These are phyloP conservation scores for Gymnothorax javanicus DNA, from an alignment of 2,797 vertebrate species.

Conservation along the genomic window DNA sequence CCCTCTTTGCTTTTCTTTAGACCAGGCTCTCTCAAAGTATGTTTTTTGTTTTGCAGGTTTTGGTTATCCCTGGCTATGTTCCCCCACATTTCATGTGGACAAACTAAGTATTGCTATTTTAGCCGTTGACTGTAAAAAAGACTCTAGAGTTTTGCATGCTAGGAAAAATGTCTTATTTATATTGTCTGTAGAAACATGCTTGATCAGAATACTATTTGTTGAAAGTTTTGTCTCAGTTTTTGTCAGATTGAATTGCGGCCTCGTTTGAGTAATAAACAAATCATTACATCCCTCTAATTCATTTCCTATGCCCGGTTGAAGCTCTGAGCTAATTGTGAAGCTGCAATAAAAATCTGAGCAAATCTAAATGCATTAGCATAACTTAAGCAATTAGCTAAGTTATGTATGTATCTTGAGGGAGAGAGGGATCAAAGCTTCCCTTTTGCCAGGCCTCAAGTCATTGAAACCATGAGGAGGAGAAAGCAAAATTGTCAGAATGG, in stretches of 20 bases:
- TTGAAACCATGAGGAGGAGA: conserved; percentile 1
- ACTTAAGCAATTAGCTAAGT: neutral
- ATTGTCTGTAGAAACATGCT: neutral
- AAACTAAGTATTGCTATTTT: neutral
- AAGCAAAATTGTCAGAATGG: conserved; percentile 37
- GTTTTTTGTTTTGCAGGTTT: neutral
- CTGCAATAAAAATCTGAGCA: neutral
- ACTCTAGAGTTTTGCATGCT: too few species aligned
- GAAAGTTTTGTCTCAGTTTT: neutral
- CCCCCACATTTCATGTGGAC: neutral
- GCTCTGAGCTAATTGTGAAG: neutral
- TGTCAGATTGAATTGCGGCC: neutral
- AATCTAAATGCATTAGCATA: neutral
- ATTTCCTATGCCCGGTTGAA: neutral
- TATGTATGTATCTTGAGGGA: neutral
- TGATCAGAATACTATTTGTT: neutral
- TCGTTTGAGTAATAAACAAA: neutral
- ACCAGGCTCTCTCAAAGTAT: neutral
- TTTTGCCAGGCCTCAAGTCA: neutral
- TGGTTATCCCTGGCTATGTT: neutral
- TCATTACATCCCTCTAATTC: neutral
- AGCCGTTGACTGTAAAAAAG: too few species aligned
- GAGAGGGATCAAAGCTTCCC: neutral
- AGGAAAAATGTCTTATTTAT: neutral
- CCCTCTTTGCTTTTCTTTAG: neutral